Conservation (phyloP, 2,888 invertebrate species). For the Ecliptopera silaceata region DNA sequence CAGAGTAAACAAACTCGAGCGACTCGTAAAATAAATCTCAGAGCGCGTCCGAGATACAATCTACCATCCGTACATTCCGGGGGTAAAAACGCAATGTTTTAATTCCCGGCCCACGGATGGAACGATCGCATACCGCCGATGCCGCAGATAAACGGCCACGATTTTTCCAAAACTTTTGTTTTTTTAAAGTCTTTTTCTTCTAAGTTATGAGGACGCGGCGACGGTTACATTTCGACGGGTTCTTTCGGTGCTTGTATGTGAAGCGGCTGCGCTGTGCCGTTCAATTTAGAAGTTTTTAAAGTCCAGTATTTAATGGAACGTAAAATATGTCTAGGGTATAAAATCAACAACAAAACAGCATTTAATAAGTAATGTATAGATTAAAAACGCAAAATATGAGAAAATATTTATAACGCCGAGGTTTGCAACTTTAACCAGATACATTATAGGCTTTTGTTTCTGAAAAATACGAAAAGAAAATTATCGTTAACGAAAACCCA, state of each 20-base stretch:
- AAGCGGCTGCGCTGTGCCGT: neutral
- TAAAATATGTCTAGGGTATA: too few species aligned
- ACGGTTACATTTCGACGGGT: conserved; percentile 59
- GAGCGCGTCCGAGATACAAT: conserved; percentile 31
- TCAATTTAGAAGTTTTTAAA: too few species aligned
- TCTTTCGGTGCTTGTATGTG: neutral
- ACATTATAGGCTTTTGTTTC: too few species aligned
- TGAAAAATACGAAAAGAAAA: too few species aligned
- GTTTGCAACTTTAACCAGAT: too few species aligned
- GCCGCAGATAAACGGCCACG: conserved; percentile 48
- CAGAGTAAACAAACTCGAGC: conserved; percentile 23
- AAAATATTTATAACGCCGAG: too few species aligned
- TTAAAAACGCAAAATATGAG: too few species aligned
- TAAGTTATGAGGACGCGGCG: conserved; percentile 55
- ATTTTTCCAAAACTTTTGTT: conserved; percentile 46
- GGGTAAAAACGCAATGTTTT: conserved; percentile 76
- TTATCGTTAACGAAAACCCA: too few species aligned
- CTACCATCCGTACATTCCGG: conserved; percentile 36
- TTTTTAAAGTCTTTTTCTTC: conserved; percentile 36
- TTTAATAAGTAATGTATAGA: too few species aligned
- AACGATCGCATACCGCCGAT: conserved; percentile 52
- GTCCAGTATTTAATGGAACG: too few species aligned
- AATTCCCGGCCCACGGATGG: conserved; percentile 56
- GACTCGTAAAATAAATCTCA: conserved; percentile 59
- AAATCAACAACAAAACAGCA: too few species aligned